phyloP scores from a whole-genome alignment of 2,888 invertebrate genomes.

The Eugnorisma glareosa region DNA sequence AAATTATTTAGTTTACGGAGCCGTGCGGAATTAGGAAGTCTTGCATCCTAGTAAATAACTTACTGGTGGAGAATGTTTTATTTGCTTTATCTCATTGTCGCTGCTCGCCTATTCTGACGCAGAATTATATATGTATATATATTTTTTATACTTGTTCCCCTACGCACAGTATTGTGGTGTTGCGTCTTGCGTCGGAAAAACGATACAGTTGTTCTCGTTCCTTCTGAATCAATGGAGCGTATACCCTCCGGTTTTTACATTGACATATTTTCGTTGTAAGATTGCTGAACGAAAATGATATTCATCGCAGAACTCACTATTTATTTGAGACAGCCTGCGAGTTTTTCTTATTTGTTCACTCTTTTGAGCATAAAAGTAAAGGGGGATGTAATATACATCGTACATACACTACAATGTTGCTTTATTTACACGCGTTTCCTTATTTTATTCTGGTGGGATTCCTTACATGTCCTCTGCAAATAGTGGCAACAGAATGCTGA shows the following conservation, averaged over 20 bases:
- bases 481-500: constrained; percentile 22
- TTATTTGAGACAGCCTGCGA: constrained; percentile 54
- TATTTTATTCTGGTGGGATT: constrained; percentile 57
- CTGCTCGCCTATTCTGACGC: constrained; percentile 8
- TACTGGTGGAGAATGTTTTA: constrained; percentile 1
- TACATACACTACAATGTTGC: constrained; percentile 54
- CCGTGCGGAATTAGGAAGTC: constrained; percentile 16
- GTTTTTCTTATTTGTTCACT: constrained; percentile 68
- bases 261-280: constrained; percentile 59
- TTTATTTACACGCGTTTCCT: constrained; percentile 65
- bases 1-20: constrained; percentile 21
- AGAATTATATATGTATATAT: constrained; percentile 33
- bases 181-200: constrained; percentile 26
- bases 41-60: constrained; percentile 2
- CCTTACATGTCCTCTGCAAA: constrained; percentile 39
- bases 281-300: constrained; percentile 62
- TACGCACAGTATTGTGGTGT: background rate
- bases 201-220: constrained; percentile 41
- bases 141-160: constrained; percentile 1
- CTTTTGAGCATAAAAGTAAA: constrained; percentile 71
- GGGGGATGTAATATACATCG: constrained; percentile 60
- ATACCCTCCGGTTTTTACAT: constrained; percentile 55
- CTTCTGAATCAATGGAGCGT: constrained; percentile 60
- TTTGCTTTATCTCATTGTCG: constrained; percentile 4
- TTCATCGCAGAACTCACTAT: constrained; percentile 64